phyloP scores from a whole-genome alignment of 1,140 invertebrate genomes.

The Drosophila lowei region DNA sequence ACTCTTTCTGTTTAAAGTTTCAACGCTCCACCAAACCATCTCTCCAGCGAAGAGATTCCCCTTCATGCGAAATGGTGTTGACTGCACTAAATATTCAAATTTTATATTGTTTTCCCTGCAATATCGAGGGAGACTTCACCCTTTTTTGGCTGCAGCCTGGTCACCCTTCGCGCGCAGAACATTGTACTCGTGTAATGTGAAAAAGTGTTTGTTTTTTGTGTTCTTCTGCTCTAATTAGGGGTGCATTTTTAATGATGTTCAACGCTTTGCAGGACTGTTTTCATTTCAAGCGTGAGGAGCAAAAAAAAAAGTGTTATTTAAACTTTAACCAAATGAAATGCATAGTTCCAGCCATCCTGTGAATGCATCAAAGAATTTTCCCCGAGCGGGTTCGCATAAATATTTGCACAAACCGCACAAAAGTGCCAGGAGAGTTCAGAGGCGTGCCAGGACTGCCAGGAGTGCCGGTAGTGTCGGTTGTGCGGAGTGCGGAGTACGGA shows the following conservation, averaged over 20 bases:
- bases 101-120: too few relatives aligned
- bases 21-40: too few relatives aligned
- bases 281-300: slow-evolving; percentile 4
- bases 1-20: too few relatives aligned
- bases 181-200: not conserved
- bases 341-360: slow-evolving; percentile 27
- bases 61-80: too few relatives aligned
- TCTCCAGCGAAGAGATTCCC: too few relatives aligned
- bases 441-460: too few relatives aligned
- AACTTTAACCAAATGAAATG: slow-evolving; percentile 50
- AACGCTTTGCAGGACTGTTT: slow-evolving; percentile 27
- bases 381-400: slow-evolving; percentile 49
- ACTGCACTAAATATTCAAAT: too few relatives aligned
- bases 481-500: not conserved
- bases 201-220: not conserved
- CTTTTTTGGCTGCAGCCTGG: not conserved
- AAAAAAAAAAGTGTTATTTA: slow-evolving; percentile 33
- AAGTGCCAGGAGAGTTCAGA: slow-evolving; percentile 20
- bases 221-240: slow-evolving; percentile 10
- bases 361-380: slow-evolving; percentile 39
- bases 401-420: slow-evolving; percentile 56
- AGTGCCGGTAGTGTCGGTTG: not conserved
- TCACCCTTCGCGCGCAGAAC: not conserved
- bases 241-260: slow-evolving; percentile 46
- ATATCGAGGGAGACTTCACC: not conserved